Evolutionary conservation across 2,113 vertebrate genomes (phyloP), one percentile per base, ranked within the genome.

Genomic region (Stegostoma tigrinum): DNA sequence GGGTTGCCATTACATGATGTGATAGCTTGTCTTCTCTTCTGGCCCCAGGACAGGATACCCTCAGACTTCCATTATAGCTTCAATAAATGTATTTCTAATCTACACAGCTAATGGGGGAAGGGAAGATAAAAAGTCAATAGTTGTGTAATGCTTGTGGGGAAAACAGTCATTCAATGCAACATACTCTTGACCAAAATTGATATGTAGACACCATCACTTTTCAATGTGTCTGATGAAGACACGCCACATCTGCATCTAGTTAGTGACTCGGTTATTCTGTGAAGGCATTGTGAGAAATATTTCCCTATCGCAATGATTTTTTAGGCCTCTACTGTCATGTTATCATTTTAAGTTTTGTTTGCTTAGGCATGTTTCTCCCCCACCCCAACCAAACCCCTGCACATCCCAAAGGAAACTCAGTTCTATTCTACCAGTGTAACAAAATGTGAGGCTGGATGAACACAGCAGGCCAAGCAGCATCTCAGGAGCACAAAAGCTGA

Each of bases 31-130:
- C 98, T 98, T 98, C 98, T 98, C 97, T 97, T 97, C 97, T 98
- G 97, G 98, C 98, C 98, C 97, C 97, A 72, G 98, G 98, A 98
- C 97, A 98, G 98, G 98, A 98, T 97, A 98, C 98, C 98, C 98
- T 98, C 97, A 97, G 97, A 97, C 98, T 98, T 98, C 98, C 98
- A 97, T 98, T 98, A 98, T 97, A 98, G 98, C 97, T 98, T 98
- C 97, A 97, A 96, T 98, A 98, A 98, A 97, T 98, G 97, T 98
- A 97, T 97, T 97, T 98, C 97, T 96, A 97, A 97, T 97, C 96
- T 97, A 96, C 97, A 97, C 96, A 97, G 97, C 97, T 98, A 98
- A 98, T 97, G 97, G 97, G 97, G 97, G 97, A 96, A 42, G 64
- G 68, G 52, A 52, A 27, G 38, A 48, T 34, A 23, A 96, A 97